Evolutionary conservation across 2,797 vertebrate genomes (phyloP).

Genomic region (Carduelis carduelis): DNA sequence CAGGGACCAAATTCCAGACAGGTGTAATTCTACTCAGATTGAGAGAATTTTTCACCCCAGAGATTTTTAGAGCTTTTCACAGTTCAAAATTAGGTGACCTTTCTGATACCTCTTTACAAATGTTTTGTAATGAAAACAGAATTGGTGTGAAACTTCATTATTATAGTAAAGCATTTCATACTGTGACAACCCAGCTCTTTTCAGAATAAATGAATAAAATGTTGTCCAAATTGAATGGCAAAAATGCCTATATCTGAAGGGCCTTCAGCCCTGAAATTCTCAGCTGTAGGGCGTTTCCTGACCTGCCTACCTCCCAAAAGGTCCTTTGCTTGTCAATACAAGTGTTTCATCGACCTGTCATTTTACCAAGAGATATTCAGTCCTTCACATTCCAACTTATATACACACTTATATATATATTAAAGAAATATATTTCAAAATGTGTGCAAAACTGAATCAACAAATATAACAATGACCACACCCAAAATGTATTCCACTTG

Average conservation of each 20-base stretch:
- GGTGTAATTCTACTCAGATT: background rate
- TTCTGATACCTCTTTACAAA: conserved; percentile 9
- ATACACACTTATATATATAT: background rate
- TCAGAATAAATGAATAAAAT: background rate
- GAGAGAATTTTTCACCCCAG: background rate
- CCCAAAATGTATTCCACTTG: background rate
- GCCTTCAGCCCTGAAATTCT: background rate
- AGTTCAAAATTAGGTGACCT: background rate
- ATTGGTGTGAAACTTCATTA: conserved; percentile 17
- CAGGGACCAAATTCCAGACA: background rate
- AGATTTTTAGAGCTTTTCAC: background rate
- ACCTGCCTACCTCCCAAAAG: background rate
- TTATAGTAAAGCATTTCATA: background rate
- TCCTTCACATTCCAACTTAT: background rate
- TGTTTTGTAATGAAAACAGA: background rate
- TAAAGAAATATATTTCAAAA: background rate
- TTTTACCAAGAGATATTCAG: background rate
- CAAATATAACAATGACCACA: background rate
- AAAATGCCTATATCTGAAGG: background rate
- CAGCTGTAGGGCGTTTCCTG: background rate
- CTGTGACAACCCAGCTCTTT: background rate
- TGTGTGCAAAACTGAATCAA: background rate
- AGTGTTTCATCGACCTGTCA: background rate
- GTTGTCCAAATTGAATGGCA: background rate
- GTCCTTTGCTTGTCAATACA: background rate